phyloP scores from a whole-genome alignment of 2,888 invertebrate species.

The Caenorhabditis afra region DNA sequence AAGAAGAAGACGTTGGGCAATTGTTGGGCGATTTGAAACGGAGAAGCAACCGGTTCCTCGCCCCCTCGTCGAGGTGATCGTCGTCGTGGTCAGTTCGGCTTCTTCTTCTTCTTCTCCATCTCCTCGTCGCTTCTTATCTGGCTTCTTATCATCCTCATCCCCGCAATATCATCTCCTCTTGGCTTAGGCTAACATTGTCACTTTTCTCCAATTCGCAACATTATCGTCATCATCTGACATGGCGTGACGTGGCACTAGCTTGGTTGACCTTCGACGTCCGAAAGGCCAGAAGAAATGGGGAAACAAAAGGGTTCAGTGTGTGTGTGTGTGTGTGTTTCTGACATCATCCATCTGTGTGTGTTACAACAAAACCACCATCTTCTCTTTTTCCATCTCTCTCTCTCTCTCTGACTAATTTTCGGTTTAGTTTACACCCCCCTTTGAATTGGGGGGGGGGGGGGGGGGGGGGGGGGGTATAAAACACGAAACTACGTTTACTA shows the following conservation, averaged over 20 bases:
- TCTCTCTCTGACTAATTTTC: slow-evolving; percentile 24
- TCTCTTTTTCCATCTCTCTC: slow-evolving; percentile 5
- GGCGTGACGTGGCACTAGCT: too few species aligned
- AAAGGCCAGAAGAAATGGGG: too few species aligned
- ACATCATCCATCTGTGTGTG: slow-evolving; percentile 7
- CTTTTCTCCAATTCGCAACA: too few species aligned
- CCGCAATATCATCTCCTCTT: too few species aligned
- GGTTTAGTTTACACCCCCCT: slow-evolving; percentile 12
- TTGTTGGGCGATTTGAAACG: not conserved
- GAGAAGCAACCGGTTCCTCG: slow-evolving; percentile 4
- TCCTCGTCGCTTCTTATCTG: slow-evolving; percentile 28
- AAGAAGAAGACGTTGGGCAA: slow-evolving; percentile 39
- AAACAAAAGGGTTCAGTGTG: too few species aligned
- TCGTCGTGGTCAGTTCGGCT: not conserved
- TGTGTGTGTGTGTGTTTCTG: slow-evolving; percentile 28
- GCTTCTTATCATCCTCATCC: slow-evolving; percentile 34
- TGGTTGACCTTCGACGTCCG: too few species aligned
- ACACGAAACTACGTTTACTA: not conserved
- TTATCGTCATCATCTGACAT: too few species aligned
- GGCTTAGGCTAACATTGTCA: too few species aligned
- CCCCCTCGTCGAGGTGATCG: not conserved
- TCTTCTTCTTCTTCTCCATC: not conserved
- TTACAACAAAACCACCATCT: too few species aligned
- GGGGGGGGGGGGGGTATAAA: not conserved
- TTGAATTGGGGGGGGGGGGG: too few species aligned